These are phyloP conservation scores for Dendronephthya gigantea DNA, from an alignment of 64 coral and sea anemone genomes.

Conservation along the genomic window DNA sequence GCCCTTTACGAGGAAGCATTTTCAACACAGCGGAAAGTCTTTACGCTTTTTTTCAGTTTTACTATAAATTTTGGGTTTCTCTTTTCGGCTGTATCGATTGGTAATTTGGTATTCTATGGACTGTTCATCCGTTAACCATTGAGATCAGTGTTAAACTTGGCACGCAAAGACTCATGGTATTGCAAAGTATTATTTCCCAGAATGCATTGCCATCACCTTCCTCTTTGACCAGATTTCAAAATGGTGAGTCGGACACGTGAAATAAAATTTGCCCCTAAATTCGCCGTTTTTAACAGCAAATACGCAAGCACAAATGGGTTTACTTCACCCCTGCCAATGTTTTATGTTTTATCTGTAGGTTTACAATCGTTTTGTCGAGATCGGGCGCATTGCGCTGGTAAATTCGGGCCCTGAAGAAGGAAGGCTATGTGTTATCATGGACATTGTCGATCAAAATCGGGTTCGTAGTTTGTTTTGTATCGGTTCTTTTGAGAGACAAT, in stretches of 20 bases:
- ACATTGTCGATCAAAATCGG: conserved; percentile 94
- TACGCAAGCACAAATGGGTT: background rate
- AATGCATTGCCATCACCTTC: background rate
- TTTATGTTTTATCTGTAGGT: conserved; percentile 41
- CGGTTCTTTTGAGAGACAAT: background rate
- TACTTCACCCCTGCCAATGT: conserved; percentile 24
- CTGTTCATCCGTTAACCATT: background rate
- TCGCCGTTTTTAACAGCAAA: background rate
- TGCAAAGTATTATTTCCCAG: background rate
- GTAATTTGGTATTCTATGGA: no score
- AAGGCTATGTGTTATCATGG: conserved; percentile 97
- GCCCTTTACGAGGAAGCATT: no score
- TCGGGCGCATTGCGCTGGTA: conserved; percentile 89
- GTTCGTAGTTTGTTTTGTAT: conserved; percentile 35
- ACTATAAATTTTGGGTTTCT: no score
- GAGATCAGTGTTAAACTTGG: background rate
- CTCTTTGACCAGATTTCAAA: conserved; percentile 72
- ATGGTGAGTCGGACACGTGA: conserved; percentile 96
- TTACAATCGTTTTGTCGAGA: conserved; percentile 95
- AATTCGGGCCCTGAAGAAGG: conserved; percentile 90
- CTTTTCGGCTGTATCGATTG: no score
- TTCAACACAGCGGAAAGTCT: no score
- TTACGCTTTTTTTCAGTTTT: no score
- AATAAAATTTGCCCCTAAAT: background rate
- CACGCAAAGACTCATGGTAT: background rate